A percentile compares a stretch with the other conserved stretches of the same genome.
These are phyloP conservation scores for Tupaia chinensis DNA, from an alignment of 2,113 vertebrate species.

Conservation along the genomic window DNA sequence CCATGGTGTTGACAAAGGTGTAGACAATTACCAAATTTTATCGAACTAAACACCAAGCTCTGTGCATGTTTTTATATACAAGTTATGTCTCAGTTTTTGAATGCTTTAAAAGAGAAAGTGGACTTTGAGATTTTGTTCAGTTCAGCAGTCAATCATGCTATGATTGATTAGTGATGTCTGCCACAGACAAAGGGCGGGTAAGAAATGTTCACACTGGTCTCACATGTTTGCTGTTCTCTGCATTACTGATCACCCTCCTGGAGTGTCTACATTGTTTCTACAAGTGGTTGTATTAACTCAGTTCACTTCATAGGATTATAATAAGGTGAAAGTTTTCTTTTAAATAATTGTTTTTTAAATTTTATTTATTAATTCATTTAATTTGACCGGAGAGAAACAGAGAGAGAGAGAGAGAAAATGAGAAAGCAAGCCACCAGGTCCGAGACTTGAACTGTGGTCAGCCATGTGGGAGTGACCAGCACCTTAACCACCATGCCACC, in stretches of 20 bases:
- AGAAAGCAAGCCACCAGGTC: no score
- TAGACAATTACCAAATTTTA: background rate
- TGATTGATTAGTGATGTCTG: constrained; percentile 17
- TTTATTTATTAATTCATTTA: no score
- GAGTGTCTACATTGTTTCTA: background rate
- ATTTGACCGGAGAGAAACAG: no score
- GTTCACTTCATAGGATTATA: constrained; percentile 11
- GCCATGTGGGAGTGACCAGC: no score
- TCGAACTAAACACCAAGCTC: background rate
- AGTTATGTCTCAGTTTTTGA: background rate
- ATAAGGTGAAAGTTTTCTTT: background rate
- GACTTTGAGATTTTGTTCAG: constrained; percentile 22
- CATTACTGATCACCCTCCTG: background rate
- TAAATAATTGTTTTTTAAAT: no score
- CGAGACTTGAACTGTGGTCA: no score
- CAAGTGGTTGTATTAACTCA: constrained; percentile 21
- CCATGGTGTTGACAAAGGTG: background rate
- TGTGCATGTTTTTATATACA: background rate
- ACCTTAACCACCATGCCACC: no score
- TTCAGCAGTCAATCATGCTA: background rate
- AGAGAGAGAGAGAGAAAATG: no score
- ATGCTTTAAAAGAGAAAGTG: constrained; percentile 16
- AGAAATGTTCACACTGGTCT: background rate
- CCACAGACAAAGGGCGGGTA: background rate
- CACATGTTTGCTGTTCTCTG: constrained; percentile 1